Evolutionary conservation across 2,113 vertebrate genomes (phyloP).

Genomic region (Empidonax alnorum): DNA sequence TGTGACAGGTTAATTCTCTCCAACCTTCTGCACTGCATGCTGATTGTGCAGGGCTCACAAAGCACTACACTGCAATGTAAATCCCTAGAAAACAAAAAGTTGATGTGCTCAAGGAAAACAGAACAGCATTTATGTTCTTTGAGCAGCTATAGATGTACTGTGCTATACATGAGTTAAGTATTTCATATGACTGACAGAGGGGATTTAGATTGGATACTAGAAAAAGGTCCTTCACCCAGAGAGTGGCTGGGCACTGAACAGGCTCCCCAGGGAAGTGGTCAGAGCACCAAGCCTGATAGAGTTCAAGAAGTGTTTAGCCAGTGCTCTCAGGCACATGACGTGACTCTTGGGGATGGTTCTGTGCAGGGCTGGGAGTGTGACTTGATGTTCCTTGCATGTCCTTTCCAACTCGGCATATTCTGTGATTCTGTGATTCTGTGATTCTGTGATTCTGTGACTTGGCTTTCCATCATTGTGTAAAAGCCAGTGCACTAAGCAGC

Average conservation of each 20-base stretch:
- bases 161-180: background rate
- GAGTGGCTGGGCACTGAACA: background rate
- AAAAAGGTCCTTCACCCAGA: background rate
- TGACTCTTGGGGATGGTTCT: background rate
- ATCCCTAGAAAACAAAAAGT: background rate
- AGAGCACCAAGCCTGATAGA: background rate
- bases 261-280: background rate
- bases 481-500: background rate
- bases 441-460: background rate
- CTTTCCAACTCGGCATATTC: background rate
- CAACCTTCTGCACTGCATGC: background rate
- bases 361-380: background rate
- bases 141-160: background rate
- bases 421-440: background rate
- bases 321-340: background rate
- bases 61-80: background rate
- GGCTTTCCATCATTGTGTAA: background rate
- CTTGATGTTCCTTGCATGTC: background rate
- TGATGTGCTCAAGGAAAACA: background rate
- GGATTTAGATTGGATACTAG: background rate
- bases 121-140: background rate
- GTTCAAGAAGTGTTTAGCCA: background rate
- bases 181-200: background rate
- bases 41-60: background rate
- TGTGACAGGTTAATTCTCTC: background rate